phyloP scores from a whole-genome alignment of 1,140 invertebrate genomes.

The Frieseomelitta varia region DNA sequence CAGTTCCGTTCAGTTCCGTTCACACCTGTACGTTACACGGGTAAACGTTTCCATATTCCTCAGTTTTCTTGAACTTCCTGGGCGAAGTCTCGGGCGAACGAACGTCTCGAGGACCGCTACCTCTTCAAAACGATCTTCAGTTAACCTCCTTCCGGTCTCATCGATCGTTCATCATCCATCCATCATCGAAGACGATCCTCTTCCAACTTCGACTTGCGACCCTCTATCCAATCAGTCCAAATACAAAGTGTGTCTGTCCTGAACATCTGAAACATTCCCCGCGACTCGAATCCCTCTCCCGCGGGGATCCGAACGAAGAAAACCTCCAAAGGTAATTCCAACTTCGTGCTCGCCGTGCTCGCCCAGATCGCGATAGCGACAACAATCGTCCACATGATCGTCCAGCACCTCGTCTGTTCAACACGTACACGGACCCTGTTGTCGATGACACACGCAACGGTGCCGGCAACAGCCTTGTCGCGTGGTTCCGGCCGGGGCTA shows the following conservation, averaged over 20 bases:
- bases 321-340: not conserved
- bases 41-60: constrained; percentile 32
- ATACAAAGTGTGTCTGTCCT: not conserved
- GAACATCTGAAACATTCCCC: not conserved
- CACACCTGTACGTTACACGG: constrained; percentile 24
- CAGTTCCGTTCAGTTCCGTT: no score
- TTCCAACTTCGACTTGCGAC: not conserved
- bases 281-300: not conserved
- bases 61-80: constrained; percentile 2
- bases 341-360: not conserved
- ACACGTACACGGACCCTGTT: constrained; percentile 78
- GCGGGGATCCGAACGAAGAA: constrained; percentile 5
- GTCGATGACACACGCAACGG: constrained; percentile 74
- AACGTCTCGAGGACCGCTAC: constrained; percentile 32
- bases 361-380: not conserved
- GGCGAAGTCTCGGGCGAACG: constrained; percentile 29
- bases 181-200: constrained; percentile 1
- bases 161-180: not conserved
- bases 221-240: not conserved
- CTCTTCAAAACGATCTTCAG: not conserved
- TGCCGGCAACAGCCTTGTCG: constrained; percentile 78
- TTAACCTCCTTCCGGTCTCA: no score
- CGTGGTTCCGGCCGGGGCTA: constrained; percentile 82
- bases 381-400: constrained; percentile 2
- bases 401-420: constrained; percentile 53